Percentiles rank a stretch among this genome's conserved stretches.
Conservation (phyloP, 2,888 invertebrate species). For the Pristionchus japonicus region DNA sequence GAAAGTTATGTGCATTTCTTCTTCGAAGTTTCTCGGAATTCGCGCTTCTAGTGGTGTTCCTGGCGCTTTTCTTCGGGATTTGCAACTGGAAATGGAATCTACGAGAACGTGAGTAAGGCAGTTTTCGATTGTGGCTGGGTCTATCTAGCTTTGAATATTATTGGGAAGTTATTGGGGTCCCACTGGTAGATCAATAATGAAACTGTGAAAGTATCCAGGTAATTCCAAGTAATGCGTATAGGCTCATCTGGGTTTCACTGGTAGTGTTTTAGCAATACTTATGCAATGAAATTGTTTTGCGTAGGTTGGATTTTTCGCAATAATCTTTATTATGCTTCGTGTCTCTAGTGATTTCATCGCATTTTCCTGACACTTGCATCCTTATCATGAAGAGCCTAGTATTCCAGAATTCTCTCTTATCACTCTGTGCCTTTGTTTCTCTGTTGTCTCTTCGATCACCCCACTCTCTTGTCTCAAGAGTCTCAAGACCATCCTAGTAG, state of each 20-base stretch:
- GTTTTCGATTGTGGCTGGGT: too few species aligned
- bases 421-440: background rate
- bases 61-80: too few species aligned
- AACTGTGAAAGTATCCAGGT: too few species aligned
- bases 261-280: too few species aligned
- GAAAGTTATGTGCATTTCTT: background rate
- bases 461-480: background rate
- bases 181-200: background rate
- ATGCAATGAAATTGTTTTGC: too few species aligned
- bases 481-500: background rate
- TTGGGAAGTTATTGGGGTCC: background rate
- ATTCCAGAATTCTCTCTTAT: constrained; percentile 16
- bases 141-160: too few species aligned
- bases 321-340: background rate
- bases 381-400: background rate
- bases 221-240: too few species aligned
- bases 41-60: too few species aligned
- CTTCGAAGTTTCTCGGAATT: background rate
- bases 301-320: too few species aligned
- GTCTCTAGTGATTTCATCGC: background rate
- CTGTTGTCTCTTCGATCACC: background rate
- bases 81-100: too few species aligned
- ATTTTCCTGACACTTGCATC: background rate
- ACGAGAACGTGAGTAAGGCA: too few species aligned
- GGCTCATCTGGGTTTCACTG: too few species aligned